Base-by-base conservation (phyloP, 1,140 invertebrate species). In the Saccostrea echinata region DNA sequence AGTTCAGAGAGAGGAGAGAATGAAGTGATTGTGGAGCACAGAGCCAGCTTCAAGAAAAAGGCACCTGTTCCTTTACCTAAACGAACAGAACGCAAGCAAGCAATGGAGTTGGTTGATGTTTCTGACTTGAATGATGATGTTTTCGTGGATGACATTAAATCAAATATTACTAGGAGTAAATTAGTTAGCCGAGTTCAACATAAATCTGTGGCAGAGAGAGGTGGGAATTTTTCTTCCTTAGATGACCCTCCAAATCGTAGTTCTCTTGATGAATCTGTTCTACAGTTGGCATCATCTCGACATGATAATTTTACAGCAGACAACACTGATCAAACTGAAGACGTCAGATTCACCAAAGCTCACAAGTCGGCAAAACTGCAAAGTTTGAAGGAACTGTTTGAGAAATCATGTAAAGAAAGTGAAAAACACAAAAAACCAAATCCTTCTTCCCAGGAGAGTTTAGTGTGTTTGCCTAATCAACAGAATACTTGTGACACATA, bases 381-480 rank as follows among this genome's bases (percentile, higher is more conserved):
- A 80, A 92, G 89, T 80, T 61, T 94, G 61, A 91, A 92, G 89
- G 92, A 93, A 84, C 87, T 92, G 55, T 93, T 94, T 91, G 93
- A 94, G 87, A 90, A 90, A 13, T 84, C 83, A 3, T 84, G 83
- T 61, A 80, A 90, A 87, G 86, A 91, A 84, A 52, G 52, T 53
- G 51, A 33, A 35, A 55, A 84, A 35, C n/a, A 27, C 21, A 52
- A 83, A 83, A 83, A 51, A 24, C 33, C 68, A 24, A 30, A 33
- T 76, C 24, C 24, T 13, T 21, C 76, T 16, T 87, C 86, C 11
- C 76, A 87, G 51, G 86, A 87, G 61, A 83, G 61, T 18, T 64
- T 87, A 35, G 76, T 83, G 12, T 82, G 86, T 43, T 51, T 87
- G 27, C 53, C 86, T 3, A 61, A 21, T 24, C 35, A 16, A 21